Evolutionary conservation across 2,797 vertebrate species (phyloP).

Genomic region (Prionace glauca): DNA sequence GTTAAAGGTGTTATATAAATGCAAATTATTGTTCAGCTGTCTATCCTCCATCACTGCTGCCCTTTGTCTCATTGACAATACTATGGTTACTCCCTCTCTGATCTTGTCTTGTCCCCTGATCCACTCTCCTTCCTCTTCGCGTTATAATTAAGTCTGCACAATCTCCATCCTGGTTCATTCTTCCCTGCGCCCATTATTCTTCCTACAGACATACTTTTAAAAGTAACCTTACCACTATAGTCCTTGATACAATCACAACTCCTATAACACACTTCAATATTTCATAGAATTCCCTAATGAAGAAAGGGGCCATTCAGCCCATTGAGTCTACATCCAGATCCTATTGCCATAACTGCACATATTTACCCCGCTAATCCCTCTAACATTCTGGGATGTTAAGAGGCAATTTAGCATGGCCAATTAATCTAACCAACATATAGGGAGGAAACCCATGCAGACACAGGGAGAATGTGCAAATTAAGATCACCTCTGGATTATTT

Average conservation of each 20-base stretch:
- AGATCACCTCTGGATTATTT: too few species aligned
- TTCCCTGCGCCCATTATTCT: neutral
- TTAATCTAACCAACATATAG: too few species aligned
- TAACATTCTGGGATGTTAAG: too few species aligned
- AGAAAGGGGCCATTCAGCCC: too few species aligned
- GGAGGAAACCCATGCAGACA: too few species aligned
- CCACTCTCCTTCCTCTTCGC: neutral
- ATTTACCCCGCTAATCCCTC: too few species aligned
- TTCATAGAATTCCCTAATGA: too few species aligned
- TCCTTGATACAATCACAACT: neutral
- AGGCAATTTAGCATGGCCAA: too few species aligned
- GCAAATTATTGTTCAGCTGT: neutral
- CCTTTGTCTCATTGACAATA: neutral
- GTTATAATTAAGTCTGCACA: neutral
- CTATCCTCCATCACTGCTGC: neutral
- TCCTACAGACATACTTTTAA: neutral
- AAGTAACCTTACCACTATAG: neutral
- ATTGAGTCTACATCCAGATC: too few species aligned
- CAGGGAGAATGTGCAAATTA: too few species aligned
- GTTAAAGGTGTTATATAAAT: neutral
- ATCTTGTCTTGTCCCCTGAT: neutral
- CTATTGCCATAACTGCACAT: too few species aligned
- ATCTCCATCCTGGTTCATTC: neutral
- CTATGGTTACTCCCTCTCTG: neutral
- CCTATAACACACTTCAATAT: neutral